Base-by-base conservation (phyloP, 2,888 invertebrate genomes). In the Elaeidobius kamerunicus region DNA sequence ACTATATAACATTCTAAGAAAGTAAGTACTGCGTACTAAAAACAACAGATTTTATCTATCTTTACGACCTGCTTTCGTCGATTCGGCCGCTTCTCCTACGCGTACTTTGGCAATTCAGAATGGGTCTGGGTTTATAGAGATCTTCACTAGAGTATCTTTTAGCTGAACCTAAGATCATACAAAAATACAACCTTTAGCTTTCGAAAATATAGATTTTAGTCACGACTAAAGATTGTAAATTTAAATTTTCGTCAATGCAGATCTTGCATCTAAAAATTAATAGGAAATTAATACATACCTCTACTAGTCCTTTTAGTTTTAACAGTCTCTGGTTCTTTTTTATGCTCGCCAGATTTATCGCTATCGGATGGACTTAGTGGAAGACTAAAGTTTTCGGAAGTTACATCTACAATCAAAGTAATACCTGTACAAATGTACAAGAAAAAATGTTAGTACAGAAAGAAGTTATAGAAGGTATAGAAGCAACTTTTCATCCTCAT, bases 141-240 rank as follows among this genome's bases (percentile, higher is more conserved):
- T 86, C 86, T 62, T 84, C 84, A 61, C 80, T 83, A 50, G 80
- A 78, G 65, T 86, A 86, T 55, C 84, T 76, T 67, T 85, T 49
- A 38, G 9, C 52, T 5, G 43, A 32, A 39, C 43, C 34, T 50
- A 39, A 35, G 14, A 46, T 43, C 40, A 40, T 40, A 44, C 18
- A 17, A 43, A 27, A 39, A 38, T 14, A 30, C n/a, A n/a, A n/a
- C n/a, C n/a, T n/a, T n/a, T n/a, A n/a, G n/a, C n/a, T n/a, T n/a
- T n/a, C n/a, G n/a, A n/a, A n/a, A n/a, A n/a, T n/a, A n/a, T n/a
- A n/a, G n/a, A n/a, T n/a, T n/a, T n/a, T n/a, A n/a, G n/a, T n/a
- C n/a, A n/a, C n/a, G n/a, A n/a, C n/a, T n/a, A n/a, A n/a, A n/a
- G n/a, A n/a, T n/a, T n/a, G n/a, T n/a, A n/a, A n/a, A n/a, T n/a